Conservation (phyloP, 2,113 vertebrate genomes). For the Hyla sarda region DNA sequence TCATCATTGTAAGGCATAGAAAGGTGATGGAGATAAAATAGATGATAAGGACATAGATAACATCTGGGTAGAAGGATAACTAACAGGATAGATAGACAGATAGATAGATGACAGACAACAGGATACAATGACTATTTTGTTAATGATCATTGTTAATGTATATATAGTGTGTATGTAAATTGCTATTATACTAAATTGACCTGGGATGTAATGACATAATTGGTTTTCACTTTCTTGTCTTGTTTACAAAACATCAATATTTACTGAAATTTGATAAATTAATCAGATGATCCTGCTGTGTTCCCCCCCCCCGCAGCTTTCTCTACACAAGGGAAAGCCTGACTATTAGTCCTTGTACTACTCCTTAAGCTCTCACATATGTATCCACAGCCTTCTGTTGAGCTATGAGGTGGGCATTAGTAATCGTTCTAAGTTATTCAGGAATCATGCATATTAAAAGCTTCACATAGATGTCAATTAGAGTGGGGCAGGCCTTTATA, state of each 20-base stretch:
- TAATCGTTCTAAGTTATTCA: not conserved
- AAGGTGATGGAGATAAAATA: not conserved
- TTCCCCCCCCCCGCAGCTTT: not conserved
- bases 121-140: not conserved
- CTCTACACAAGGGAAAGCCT: conserved; percentile 29
- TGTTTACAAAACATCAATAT: not conserved
- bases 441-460: not conserved
- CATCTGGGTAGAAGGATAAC: not conserved
- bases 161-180: not conserved
- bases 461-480: not conserved
- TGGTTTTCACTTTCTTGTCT: not conserved
- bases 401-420: not conserved
- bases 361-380: not conserved
- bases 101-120: not conserved
- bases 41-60: not conserved
- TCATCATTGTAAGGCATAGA: not conserved
- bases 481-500: conserved; percentile 1
- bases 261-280: conserved; percentile 25
- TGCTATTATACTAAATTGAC: not conserved
- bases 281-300: conserved; percentile 27
- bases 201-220: not conserved
- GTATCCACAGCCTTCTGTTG: conserved; percentile 2
- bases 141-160: not conserved
- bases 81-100: not conserved
- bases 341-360: not conserved